Evolutionary conservation across 1,140 invertebrate genomes (phyloP).

Genomic region (Aethina tumida): DNA sequence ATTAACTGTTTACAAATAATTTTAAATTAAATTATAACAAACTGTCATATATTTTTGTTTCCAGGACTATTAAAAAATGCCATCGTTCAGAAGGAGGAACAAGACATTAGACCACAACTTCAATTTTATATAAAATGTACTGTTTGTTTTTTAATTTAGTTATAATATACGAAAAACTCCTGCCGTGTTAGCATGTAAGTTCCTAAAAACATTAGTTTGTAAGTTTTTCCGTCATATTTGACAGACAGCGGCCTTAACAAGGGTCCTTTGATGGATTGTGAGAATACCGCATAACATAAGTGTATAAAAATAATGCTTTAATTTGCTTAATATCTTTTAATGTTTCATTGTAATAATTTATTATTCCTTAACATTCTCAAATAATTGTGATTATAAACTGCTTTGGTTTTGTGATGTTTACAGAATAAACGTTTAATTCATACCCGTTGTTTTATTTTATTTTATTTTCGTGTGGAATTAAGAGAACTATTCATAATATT

Average conservation of each 20-base stretch:
- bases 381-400: constrained; percentile 30
- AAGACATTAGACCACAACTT: constrained; percentile 9
- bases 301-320: constrained; percentile 20
- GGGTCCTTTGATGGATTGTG: constrained; percentile 5
- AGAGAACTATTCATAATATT: too few relatives aligned
- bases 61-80: constrained; percentile 30
- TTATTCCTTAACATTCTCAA: constrained; percentile 24
- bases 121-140: constrained; percentile 7
- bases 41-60: too few relatives aligned
- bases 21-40: constrained; percentile 1
- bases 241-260: constrained; percentile 2
- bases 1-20: too few relatives aligned
- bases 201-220: constrained; percentile 21
- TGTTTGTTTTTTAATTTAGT: constrained; percentile 14
- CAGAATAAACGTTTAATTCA: constrained; percentile 17
- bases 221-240: neutral
- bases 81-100: constrained; percentile 17
- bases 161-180: constrained; percentile 18
- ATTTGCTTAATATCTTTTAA: constrained; percentile 9
- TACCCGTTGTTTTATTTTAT: constrained; percentile 5
- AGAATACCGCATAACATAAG: neutral
- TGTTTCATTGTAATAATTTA: constrained; percentile 9
- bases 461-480: too few relatives aligned
- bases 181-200: constrained; percentile 28
- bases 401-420: constrained; percentile 32